Conservation (phyloP, 2,888 invertebrate genomes). For the Erebia ligea region DNA sequence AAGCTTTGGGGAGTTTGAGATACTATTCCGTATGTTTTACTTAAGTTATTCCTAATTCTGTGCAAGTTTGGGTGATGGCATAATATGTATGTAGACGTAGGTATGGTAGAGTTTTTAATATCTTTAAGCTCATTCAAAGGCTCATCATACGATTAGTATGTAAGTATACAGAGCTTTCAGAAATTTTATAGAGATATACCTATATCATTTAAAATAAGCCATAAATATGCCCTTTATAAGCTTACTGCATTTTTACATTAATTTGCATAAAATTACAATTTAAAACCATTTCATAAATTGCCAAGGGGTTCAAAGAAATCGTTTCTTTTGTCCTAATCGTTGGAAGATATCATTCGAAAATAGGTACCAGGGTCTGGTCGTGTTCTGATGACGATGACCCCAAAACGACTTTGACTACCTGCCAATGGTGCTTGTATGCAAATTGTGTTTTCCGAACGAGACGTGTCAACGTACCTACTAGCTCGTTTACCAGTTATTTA, state of each 20-base stretch:
- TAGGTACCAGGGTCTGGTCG: conserved; percentile 64
- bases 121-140: no score
- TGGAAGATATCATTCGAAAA: conserved; percentile 71
- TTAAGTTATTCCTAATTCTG: not conserved
- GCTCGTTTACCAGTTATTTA: conserved; percentile 66
- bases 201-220: no score
- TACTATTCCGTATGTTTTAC: not conserved
- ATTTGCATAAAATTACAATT: conserved; percentile 19
- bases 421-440: conserved; percentile 72
- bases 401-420: conserved; percentile 64
- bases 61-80: not conserved
- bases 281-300: conserved; percentile 16
- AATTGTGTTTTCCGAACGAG: conserved; percentile 66
- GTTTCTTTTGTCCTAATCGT: conserved; percentile 57
- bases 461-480: conserved; percentile 68
- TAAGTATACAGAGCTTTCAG: not conserved
- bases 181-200: not conserved
- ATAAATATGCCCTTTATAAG: not conserved
- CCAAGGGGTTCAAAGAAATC: conserved; percentile 43
- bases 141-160: no score
- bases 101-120: not conserved
- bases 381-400: conserved; percentile 75
- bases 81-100: not conserved
- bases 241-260: conserved; percentile 8
- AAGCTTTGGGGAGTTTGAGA: not conserved